Percentiles rank a stretch among this genome's conserved stretches.
Evolutionary conservation across 2,113 vertebrate species (phyloP).

Genomic region (Sylvilagus bachmani): DNA sequence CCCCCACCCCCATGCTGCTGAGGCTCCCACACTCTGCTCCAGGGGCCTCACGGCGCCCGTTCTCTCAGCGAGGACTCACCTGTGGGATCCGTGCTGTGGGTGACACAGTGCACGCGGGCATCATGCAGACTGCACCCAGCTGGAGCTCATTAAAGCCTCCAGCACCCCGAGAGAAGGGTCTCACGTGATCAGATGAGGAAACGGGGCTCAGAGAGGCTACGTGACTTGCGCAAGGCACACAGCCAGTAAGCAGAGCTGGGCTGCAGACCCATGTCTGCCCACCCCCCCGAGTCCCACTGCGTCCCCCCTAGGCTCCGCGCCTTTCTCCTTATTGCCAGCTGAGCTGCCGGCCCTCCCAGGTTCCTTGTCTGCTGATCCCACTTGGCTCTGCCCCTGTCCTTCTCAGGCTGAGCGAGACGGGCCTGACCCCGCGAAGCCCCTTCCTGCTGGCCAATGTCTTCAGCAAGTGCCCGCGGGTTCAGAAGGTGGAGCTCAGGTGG

Average conservation of each 20-base stretch:
- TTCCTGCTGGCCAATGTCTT: conserved; percentile 86
- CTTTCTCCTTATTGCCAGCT: background rate
- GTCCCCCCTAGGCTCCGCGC: background rate
- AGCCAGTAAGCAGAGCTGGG: background rate
- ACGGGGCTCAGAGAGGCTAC: background rate
- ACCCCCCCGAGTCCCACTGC: fast-evolving
- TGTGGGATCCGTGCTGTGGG: background rate
- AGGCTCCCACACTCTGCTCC: background rate
- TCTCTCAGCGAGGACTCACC: background rate
- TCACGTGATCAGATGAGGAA: background rate
- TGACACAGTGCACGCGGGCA: background rate
- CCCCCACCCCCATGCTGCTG: background rate
- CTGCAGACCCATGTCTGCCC: background rate
- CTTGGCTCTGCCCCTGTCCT: background rate
- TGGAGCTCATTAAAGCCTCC: background rate
- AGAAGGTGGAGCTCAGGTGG: conserved; percentile 86
- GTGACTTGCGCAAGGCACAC: background rate
- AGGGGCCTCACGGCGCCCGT: background rate
- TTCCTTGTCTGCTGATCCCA: background rate
- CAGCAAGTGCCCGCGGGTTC: conserved; percentile 83
- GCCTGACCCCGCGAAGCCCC: conserved; percentile 83
- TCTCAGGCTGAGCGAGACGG: conserved; percentile 90
- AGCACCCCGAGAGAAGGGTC: background rate
- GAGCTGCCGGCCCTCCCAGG: background rate
- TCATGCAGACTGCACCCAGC: fast-evolving